phyloP scores from a whole-genome alignment of 2,888 invertebrate species.

The Octonoba sinensis region DNA sequence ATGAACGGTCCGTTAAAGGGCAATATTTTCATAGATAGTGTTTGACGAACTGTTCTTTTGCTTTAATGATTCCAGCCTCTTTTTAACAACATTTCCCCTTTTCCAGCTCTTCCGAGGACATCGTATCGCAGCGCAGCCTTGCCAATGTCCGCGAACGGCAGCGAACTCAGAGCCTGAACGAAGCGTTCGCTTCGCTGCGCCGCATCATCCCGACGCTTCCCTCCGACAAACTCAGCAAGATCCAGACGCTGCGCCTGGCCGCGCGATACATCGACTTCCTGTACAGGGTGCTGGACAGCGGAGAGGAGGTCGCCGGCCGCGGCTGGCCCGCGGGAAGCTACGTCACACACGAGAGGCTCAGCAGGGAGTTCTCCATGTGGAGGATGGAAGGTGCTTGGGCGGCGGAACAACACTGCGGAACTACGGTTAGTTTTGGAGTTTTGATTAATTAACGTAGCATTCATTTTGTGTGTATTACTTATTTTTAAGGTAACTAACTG shows the following conservation, averaged over 20 bases:
- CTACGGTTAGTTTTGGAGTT: too few relatives aligned
- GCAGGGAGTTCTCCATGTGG: conserved; percentile 96
- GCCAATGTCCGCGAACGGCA: conserved; percentile 4
- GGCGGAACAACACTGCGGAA: too few relatives aligned
- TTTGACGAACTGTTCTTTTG: too few relatives aligned
- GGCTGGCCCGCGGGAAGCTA: neutral
- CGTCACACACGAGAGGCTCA: conserved; percentile 80
- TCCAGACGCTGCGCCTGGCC: conserved; percentile 96
- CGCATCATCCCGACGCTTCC: conserved; percentile 98
- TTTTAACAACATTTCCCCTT: neutral
- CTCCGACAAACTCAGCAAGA: conserved; percentile 97
- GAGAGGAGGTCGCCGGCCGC: neutral
- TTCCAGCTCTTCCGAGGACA: neutral
- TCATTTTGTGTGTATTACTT: too few relatives aligned
- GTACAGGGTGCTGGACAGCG: conserved; percentile 80
- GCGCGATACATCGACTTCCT: conserved; percentile 95
- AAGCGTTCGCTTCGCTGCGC: conserved; percentile 90
- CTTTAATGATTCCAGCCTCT: neutral
- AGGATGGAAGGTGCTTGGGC: conserved; percentile 91
- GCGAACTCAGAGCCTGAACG: conserved; percentile 70
- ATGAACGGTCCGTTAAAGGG: too few relatives aligned
- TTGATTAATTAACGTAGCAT: too few relatives aligned
- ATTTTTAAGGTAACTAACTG: too few relatives aligned
- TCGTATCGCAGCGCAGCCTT: neutral
- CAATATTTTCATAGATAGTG: too few relatives aligned